Conservation (phyloP, 2,888 invertebrate species). For the Xylocampa areola region DNA sequence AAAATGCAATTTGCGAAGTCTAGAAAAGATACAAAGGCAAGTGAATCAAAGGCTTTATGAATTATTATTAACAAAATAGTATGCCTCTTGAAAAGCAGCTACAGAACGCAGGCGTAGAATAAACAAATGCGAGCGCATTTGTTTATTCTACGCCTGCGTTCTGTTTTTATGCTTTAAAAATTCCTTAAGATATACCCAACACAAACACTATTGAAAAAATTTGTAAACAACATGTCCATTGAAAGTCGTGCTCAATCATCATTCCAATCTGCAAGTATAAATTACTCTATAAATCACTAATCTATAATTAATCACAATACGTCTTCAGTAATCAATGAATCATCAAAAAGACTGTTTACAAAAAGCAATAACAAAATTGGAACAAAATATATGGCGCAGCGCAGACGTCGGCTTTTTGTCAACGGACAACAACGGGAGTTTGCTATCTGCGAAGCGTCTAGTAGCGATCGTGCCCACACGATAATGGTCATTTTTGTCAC, state of each 20-base stretch:
- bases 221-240: conserved; percentile 23
- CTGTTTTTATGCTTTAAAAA: conserved; percentile 4
- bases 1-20: background rate
- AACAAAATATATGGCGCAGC: conserved; percentile 23
- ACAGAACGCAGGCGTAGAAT: too few species aligned
- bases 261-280: conserved; percentile 6
- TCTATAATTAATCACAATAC: conserved; percentile 2
- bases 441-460: too few species aligned
- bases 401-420: too few species aligned
- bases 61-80: conserved; percentile 8
- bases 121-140: conserved; percentile 1
- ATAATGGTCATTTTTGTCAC: too few species aligned
- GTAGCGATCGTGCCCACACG: too few species aligned
- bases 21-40: background rate
- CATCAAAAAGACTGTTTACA: conserved; percentile 7
- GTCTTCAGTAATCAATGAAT: background rate
- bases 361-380: conserved; percentile 14
- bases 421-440: too few species aligned
- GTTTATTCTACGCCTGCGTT: conserved; percentile 12
- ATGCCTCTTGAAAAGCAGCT: conserved; percentile 12
- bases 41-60: background rate
- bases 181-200: conserved; percentile 29
- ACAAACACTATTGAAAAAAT: conserved; percentile 29
- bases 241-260: conserved; percentile 21
- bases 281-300: conserved; percentile 6